Evolutionary conservation across 2,888 invertebrate genomes (phyloP).

Genomic region (Pediacus dermestoides): DNA sequence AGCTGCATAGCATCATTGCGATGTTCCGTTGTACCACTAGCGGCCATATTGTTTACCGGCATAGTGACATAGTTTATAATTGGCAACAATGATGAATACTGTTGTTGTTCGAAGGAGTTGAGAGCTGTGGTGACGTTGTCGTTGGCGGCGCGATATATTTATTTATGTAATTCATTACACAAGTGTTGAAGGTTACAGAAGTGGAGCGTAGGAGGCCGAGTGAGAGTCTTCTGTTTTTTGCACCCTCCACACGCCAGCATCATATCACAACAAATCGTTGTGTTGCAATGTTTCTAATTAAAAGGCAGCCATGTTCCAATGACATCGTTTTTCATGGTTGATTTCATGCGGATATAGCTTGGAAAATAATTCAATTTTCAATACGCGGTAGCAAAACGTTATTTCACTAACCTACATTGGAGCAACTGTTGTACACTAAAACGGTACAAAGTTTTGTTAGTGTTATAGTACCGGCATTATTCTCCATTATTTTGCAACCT

Average conservation of each 20-base stretch:
- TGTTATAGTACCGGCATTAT: no score
- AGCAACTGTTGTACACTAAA: no score
- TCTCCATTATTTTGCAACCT: no score
- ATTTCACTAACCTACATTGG: no score
- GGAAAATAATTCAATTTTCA: no score
- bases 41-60: constrained; percentile 21
- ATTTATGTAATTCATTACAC: constrained; percentile 19
- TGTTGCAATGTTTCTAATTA: constrained; percentile 5
- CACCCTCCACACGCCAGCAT: no score
- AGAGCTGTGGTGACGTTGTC: constrained; percentile 9
- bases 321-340: constrained; percentile 10
- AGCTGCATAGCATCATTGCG: constrained; percentile 15
- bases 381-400: no score
- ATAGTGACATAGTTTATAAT: constrained; percentile 24
- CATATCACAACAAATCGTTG: no score
- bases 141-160: constrained; percentile 11
- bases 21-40: constrained; percentile 3
- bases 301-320: constrained; percentile 6
- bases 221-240: constrained; percentile 15
- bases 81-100: constrained; percentile 18
- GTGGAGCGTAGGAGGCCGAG: constrained; percentile 17
- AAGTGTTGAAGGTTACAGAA: constrained; percentile 17
- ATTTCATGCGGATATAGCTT: no score
- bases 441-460: no score
- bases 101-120: constrained; percentile 13